phyloP scores from a whole-genome alignment of 1,140 invertebrate species.

The Hypsibius dujardini region DNA sequence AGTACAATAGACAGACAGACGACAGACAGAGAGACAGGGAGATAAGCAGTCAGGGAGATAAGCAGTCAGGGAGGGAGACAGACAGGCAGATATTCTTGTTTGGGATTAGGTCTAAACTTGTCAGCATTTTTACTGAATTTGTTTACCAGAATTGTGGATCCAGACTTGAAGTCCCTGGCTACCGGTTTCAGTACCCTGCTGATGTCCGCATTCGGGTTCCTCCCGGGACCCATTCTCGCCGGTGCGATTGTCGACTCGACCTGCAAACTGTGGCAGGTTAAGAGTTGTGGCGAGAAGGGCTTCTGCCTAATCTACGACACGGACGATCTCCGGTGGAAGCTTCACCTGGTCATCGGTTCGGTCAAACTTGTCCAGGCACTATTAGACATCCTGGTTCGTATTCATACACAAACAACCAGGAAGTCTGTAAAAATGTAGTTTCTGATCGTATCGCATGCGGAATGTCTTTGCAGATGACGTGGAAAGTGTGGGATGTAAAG shows the following conservation, averaged over 20 bases:
- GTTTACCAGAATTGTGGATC: not conserved
- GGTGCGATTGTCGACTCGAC: constrained; percentile 56
- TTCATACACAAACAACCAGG: not conserved
- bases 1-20: no score
- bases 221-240: constrained; percentile 4
- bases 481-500: not conserved
- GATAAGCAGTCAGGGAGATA: no score
- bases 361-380: not conserved
- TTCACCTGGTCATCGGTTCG: not conserved
- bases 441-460: not conserved
- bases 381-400: not conserved
- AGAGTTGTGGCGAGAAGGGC: constrained; percentile 49
- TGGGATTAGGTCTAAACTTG: no score
- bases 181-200: not conserved
- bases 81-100: no score
- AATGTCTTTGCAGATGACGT: not conserved
- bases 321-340: constrained; percentile 45
- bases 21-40: no score
- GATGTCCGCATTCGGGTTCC: not conserved
- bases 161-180: not conserved
- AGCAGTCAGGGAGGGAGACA: no score
- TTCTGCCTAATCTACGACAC: constrained; percentile 69
- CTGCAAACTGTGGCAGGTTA: constrained; percentile 59
- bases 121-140: no score
- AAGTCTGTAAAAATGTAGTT: no score